Evolutionary conservation across 2,797 vertebrate species (phyloP).

Genomic region (Graptemys geographica): DNA sequence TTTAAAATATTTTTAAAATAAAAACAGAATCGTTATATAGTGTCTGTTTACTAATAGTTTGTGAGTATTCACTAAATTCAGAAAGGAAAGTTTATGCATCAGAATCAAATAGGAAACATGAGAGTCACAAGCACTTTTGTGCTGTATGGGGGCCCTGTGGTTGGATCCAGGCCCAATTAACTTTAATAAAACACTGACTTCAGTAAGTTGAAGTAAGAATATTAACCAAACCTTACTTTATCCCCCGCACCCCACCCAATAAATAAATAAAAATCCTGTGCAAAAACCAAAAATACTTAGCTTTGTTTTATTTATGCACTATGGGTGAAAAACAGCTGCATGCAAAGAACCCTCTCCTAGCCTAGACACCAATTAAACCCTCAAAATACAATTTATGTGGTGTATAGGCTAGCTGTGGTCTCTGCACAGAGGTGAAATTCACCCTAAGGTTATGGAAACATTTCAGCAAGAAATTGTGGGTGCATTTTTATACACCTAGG

Average conservation of each 20-base stretch:
- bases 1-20: accelerated
- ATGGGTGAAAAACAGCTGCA: not conserved
- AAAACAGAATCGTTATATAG: not conserved
- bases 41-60: not conserved
- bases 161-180: not conserved
- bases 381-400: not conserved
- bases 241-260: not conserved
- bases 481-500: not conserved
- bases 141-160: not conserved
- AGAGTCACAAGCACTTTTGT: not conserved
- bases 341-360: not conserved
- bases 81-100: not conserved
- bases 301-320: not conserved
- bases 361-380: not conserved
- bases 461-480: not conserved
- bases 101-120: not conserved
- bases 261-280: not conserved
- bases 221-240: not conserved
- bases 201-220: not conserved
- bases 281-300: not conserved
- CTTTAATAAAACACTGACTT: not conserved
- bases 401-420: not conserved
- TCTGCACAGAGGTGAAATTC: not conserved
- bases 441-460: not conserved
- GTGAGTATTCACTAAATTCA: not conserved